A percentile compares a stretch with the other conserved stretches of the same genome.
These are phyloP conservation scores for Sardina pilchardus DNA, from an alignment of 2,113 vertebrate species.

Conservation along the genomic window DNA sequence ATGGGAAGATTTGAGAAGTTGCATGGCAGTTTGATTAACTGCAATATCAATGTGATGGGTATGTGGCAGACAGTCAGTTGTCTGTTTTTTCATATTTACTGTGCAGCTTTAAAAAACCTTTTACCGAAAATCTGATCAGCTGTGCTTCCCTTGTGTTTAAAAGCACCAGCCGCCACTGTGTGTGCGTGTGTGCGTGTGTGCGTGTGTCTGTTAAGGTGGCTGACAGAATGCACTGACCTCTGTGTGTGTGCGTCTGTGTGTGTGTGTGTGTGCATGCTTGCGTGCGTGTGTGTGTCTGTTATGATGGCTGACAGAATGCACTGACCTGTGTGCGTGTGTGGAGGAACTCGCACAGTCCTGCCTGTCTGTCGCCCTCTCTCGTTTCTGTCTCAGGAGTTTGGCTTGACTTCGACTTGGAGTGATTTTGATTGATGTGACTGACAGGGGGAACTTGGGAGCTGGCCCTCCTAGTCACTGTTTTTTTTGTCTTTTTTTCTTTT, in stretches of 20 bases:
- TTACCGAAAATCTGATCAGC: too few species aligned
- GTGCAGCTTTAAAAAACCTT: too few species aligned
- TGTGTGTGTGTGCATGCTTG: neutral
- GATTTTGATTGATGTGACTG: slow-evolving; percentile 67
- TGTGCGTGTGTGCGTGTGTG: neutral
- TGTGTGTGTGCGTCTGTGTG: slow-evolving; percentile 13
- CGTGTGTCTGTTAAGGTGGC: neutral
- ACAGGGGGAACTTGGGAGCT: slow-evolving; percentile 79
- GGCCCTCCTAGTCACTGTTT: slow-evolving; percentile 93
- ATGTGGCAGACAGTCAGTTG: too few species aligned
- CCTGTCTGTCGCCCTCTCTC: slow-evolving; percentile 40
- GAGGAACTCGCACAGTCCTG: slow-evolving; percentile 48
- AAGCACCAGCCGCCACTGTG: neutral
- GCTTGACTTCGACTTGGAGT: slow-evolving; percentile 75
- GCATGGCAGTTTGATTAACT: too few species aligned
- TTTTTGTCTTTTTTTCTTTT: slow-evolving; percentile 88
- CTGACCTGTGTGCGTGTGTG: neutral
- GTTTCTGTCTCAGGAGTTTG: slow-evolving; percentile 65
- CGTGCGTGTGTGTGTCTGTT: neutral
- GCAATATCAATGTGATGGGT: too few species aligned
- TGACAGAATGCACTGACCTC: too few species aligned
- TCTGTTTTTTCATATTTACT: too few species aligned
- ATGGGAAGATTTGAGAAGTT: too few species aligned
- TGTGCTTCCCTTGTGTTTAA: neutral
- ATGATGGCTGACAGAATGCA: too few species aligned